A percentile compares a stretch with the other conserved stretches of the same genome.
phyloP scores from a whole-genome alignment of 2,113 vertebrate genomes.

The Aegithalos caudatus region DNA sequence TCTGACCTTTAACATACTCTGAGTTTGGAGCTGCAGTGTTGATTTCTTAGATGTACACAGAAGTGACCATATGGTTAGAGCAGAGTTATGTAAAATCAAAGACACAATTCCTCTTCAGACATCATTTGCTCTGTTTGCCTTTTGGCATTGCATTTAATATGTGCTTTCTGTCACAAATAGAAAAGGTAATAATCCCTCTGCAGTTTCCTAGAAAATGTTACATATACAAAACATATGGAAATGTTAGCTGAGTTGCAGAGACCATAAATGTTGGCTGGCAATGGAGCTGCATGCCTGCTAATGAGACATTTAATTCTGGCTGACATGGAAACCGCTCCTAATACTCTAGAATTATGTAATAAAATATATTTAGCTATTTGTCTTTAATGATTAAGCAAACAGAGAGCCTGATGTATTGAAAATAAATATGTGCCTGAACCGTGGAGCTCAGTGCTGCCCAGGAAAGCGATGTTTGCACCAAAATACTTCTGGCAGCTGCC shows the following conservation, averaged over 20 bases:
- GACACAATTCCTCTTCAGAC: slow-evolving; percentile 23
- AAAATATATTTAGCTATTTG: slow-evolving; percentile 12
- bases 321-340: neutral
- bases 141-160: neutral
- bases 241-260: slow-evolving; percentile 44
- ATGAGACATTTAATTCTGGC: slow-evolving; percentile 35
- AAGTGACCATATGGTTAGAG: slow-evolving; percentile 36
- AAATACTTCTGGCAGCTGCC: neutral
- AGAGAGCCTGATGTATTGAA: neutral
- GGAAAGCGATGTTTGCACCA: neutral
- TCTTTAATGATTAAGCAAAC: slow-evolving; percentile 31
- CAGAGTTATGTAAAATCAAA: neutral
- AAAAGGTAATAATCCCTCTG: slow-evolving; percentile 42
- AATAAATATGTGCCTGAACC: neutral
- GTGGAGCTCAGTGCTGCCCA: neutral
- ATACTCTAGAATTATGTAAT: neutral
- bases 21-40: neutral
- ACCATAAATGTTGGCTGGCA: slow-evolving; percentile 64
- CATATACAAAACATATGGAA: slow-evolving; percentile 49
- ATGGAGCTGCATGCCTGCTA: slow-evolving; percentile 58
- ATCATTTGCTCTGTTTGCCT: slow-evolving; percentile 25
- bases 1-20: neutral
- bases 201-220: slow-evolving; percentile 32
- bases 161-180: slow-evolving; percentile 31
- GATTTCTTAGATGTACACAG: neutral